phyloP scores from a whole-genome alignment of 2,797 vertebrate genomes.

The Lacerta agilis region DNA sequence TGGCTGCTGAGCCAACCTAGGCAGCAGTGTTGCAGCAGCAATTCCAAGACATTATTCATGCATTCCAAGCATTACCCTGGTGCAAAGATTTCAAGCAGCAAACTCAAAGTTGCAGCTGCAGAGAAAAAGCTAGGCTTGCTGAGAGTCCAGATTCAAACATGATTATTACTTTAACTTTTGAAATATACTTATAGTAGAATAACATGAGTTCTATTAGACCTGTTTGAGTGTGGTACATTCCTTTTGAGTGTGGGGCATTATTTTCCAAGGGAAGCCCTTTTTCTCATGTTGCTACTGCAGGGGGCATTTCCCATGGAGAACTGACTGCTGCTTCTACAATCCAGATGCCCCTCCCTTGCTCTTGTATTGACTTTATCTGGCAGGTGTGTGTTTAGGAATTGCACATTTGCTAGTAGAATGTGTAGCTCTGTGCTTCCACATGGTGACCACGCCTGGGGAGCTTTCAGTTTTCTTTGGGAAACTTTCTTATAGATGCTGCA shows the following conservation, averaged over 20 bases:
- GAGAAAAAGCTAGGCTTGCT: background rate
- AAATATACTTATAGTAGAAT: background rate
- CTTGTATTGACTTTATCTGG: background rate
- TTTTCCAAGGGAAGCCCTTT: background rate
- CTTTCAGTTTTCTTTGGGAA: background rate
- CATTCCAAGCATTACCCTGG: background rate
- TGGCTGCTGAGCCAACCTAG: background rate
- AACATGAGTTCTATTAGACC: background rate
- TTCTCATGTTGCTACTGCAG: background rate
- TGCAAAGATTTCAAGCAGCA: background rate
- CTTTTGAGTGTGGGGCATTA: background rate
- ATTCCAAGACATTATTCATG: background rate
- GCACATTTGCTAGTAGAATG: background rate
- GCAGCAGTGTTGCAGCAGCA: background rate
- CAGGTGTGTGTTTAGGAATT: background rate
- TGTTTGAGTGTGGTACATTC: background rate
- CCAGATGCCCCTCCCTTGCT: background rate
- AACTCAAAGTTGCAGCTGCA: background rate
- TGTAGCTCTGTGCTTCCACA: background rate
- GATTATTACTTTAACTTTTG: background rate
- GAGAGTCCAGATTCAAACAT: background rate
- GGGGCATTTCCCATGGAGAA: background rate
- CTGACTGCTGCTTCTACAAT: background rate
- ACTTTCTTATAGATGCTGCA: too few relatives aligned
- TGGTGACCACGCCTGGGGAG: background rate